Conservation (phyloP, 2,113 vertebrate species). For the Charina bottae region DNA sequence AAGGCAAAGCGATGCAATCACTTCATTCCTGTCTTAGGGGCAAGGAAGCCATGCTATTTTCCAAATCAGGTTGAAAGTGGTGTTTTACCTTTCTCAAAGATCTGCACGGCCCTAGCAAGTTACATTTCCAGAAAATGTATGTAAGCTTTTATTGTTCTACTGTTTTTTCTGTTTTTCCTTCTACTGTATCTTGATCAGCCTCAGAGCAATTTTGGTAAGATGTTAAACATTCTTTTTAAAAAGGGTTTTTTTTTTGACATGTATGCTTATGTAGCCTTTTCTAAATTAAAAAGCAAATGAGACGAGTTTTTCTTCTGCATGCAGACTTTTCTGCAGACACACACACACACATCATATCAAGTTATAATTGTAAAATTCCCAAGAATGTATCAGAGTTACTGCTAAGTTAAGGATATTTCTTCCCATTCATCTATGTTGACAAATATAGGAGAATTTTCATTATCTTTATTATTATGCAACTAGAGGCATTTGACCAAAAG, state of each 20-base stretch:
- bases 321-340: background rate
- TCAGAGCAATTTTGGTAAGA: background rate
- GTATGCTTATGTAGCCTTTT: background rate
- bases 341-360: background rate
- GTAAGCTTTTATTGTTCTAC: background rate
- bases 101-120: background rate
- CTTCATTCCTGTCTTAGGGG: background rate
- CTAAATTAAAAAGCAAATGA: background rate
- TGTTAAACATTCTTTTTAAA: background rate
- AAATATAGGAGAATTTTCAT: background rate
- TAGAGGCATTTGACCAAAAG: slow-evolving; percentile 1
- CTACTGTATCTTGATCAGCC: background rate
- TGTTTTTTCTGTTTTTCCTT: background rate
- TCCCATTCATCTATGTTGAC: background rate
- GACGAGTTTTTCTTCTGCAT: background rate
- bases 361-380: background rate
- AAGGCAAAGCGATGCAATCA: background rate
- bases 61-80: background rate
- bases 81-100: background rate
- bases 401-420: background rate
- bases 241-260: background rate
- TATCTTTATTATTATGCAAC: background rate
- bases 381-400: background rate
- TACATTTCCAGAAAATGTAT: background rate
- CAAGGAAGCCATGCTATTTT: background rate